Evolutionary conservation across 2,888 invertebrate genomes (phyloP).

Genomic region (Netelia virgata): DNA sequence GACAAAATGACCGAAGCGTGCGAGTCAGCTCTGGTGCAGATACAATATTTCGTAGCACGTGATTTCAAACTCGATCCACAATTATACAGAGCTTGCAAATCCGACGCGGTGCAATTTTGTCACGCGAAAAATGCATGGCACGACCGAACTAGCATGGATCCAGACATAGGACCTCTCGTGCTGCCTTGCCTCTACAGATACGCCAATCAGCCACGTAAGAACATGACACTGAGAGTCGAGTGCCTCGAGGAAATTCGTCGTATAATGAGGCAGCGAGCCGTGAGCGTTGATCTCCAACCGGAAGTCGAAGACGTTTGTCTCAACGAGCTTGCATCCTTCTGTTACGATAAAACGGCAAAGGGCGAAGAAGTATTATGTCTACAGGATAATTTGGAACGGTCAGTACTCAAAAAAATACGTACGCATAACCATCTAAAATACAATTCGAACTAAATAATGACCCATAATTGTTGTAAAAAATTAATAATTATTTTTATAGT

Average conservation of each 20-base stretch:
- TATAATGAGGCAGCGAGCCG: slow-evolving; percentile 96
- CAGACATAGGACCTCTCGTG: slow-evolving; percentile 93
- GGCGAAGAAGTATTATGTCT: slow-evolving; percentile 97
- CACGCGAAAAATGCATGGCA: slow-evolving; percentile 92
- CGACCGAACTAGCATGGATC: slow-evolving; percentile 89
- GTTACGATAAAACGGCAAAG: slow-evolving; percentile 93
- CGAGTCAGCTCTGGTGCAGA: slow-evolving; percentile 96
- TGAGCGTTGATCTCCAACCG: slow-evolving; percentile 96
- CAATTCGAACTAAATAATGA: background rate
- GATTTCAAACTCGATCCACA: slow-evolving; percentile 97
- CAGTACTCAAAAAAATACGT: slow-evolving; percentile 57
- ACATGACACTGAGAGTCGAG: slow-evolving; percentile 82
- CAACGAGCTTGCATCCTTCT: slow-evolving; percentile 92
- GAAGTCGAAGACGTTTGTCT: slow-evolving; percentile 97
- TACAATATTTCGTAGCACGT: slow-evolving; percentile 98
- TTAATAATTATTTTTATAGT: slow-evolving; percentile 43
- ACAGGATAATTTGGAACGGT: slow-evolving; percentile 92
- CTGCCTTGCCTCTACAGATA: slow-evolving; percentile 95
- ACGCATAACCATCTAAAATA: slow-evolving; percentile 5
- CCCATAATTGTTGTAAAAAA: background rate
- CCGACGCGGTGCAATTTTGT: slow-evolving; percentile 94
- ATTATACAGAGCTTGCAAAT: slow-evolving; percentile 94
- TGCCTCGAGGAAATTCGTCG: slow-evolving; percentile 93
- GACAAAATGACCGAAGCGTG: slow-evolving; percentile 95
- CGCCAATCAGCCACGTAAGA: slow-evolving; percentile 83